Base-by-base conservation (phyloP, 1,140 invertebrate species). In the Periplaneta americana region DNA sequence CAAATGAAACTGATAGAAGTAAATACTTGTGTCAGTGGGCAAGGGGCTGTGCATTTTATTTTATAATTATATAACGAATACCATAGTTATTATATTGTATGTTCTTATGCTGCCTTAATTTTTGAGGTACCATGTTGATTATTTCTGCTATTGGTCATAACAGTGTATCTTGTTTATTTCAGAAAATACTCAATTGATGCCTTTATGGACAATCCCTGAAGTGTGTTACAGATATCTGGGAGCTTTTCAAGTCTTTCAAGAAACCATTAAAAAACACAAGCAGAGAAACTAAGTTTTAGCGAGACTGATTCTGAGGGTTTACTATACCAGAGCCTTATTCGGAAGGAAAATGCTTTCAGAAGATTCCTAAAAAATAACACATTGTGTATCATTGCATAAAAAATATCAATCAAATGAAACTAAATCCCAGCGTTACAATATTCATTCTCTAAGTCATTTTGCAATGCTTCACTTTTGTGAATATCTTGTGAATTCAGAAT, bases 61-160 rank as follows among this genome's bases (percentile, higher is more conserved):
- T 80, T 8, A 17, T 80, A 39, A 32, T 17, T 48, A 5, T 48
- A 28, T 74, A 66, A 48, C 28, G 32, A 34, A 31, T 80, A 80
- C 31, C 22, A 28, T n/a, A n/a, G 34, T 80, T 17, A 31, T 48
- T 18, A n/a, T 78, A n/a, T 39, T 75, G 33, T n/a, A 35, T 39
- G 28, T 36, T 79, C 35, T 31, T 36, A 17, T 79, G 15, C 35
- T 32, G 31, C 31, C 35, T 15, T 79, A 39, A 75, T n/a, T 75
- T 75, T 78, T 80, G 79, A 80, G 79, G 79, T 80, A 80, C 79
- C 79, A 80, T 80, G 79, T 80, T 80, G 79, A 48, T 34, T 37
- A 13, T 78, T 15, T 78, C n/a, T 78, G 34, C 76, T 78, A 78
- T 39, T 78, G 76, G 35, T 78, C 76, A 31, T 78, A 78, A 36